Evolutionary conservation across 2,797 vertebrate species (phyloP).

Genomic region (Ctenopoma kingsleyae): DNA sequence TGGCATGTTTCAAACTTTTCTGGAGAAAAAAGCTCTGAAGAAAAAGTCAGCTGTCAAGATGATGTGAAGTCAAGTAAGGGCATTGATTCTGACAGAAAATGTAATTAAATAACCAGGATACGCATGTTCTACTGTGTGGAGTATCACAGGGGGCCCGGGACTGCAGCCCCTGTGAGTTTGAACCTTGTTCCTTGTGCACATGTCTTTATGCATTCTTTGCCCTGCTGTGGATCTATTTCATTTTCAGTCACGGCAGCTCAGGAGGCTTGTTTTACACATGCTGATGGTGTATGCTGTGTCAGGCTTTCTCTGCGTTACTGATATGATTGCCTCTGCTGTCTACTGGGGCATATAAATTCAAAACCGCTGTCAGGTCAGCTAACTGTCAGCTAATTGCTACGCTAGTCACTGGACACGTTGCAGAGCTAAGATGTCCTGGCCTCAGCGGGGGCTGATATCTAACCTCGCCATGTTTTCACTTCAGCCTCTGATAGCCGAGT

Average conservation of each 20-base stretch:
- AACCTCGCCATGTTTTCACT: constrained; percentile 54
- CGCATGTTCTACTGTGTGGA: not conserved
- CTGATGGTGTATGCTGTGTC: constrained; percentile 63
- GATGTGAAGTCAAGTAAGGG: not conserved
- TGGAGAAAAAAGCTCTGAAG: not conserved
- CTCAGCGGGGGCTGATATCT: constrained; percentile 45
- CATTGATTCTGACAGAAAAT: constrained; percentile 3
- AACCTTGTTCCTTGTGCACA: constrained; percentile 2
- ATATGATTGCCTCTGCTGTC: constrained; percentile 70
- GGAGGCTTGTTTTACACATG: constrained; percentile 73
- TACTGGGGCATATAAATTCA: constrained; percentile 65
- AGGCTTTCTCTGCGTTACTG: constrained; percentile 69
- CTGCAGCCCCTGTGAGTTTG: not conserved
- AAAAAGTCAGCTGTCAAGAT: constrained; percentile 16
- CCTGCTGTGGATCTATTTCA: constrained; percentile 39
- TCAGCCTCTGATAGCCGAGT: constrained; percentile 30
- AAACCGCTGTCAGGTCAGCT: constrained; percentile 67
- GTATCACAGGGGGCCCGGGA: not conserved
- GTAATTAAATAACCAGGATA: constrained; percentile 16
- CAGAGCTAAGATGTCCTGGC: constrained; percentile 56
- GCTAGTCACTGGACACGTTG: constrained; percentile 48
- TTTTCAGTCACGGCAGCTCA: constrained; percentile 52
- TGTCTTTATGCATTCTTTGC: constrained; percentile 25
- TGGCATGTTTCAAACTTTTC: not conserved
- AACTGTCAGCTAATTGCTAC: constrained; percentile 67